phyloP scores from a whole-genome alignment of 2,797 vertebrate species.

The Parauchenoglanis punctatus region DNA sequence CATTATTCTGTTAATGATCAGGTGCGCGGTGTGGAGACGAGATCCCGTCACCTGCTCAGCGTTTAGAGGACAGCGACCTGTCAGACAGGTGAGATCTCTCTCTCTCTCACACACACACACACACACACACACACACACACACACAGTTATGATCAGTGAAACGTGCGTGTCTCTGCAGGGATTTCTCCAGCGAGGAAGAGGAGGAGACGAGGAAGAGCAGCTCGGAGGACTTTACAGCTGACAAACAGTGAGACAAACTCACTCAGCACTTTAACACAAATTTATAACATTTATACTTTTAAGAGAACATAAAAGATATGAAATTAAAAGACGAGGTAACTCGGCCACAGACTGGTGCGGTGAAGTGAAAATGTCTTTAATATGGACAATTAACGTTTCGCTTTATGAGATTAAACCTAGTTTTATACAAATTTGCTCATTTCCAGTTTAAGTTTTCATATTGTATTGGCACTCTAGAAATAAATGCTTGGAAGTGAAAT shows the following conservation, averaged over 20 bases:
- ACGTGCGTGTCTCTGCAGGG: constrained; percentile 66
- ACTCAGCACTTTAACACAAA: neutral
- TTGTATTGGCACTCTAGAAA: no score
- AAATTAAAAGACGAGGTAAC: no score
- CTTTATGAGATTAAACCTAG: no score
- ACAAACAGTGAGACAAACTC: constrained; percentile 78
- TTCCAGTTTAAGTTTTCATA: no score
- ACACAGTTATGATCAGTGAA: neutral
- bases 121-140: neutral
- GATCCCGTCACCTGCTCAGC: constrained; percentile 67
- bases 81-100: constrained; percentile 82
- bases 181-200: constrained; percentile 73
- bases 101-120: neutral
- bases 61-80: constrained; percentile 83
- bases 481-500: no score
- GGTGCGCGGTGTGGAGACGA: constrained; percentile 74
- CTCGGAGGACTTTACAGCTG: constrained; percentile 79
- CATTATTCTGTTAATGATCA: constrained; percentile 48
- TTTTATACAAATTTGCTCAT: no score
- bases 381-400: no score
- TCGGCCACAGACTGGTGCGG: no score
- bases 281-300: neutral
- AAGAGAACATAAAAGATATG: neutral
- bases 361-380: no score
- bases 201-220: constrained; percentile 71